These are phyloP conservation scores for Benitochromis conjunctus DNA, from an alignment of 2,113 vertebrate species.

Conservation along the genomic window DNA sequence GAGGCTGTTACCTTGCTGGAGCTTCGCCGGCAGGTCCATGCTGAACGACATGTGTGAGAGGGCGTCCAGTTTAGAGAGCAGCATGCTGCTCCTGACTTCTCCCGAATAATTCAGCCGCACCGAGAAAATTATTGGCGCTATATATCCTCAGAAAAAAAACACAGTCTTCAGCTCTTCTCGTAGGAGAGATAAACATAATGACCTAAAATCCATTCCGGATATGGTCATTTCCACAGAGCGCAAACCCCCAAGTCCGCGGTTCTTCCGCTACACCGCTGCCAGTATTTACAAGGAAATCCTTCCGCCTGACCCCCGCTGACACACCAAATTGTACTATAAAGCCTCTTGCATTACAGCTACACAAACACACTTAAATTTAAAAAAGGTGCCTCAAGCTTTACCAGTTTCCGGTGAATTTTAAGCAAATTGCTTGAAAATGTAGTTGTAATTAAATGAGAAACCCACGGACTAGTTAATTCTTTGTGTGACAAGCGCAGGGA, in stretches of 20 bases:
- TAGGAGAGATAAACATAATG: not conserved
- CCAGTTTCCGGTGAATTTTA: not conserved
- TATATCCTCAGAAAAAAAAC: not conserved
- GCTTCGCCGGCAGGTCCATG: constrained; percentile 86
- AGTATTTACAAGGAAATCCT: not conserved
- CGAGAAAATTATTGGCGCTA: not conserved
- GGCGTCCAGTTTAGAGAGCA: constrained; percentile 86
- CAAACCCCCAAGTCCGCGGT: not conserved
- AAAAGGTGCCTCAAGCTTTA: not conserved
- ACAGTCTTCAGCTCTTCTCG: not conserved
- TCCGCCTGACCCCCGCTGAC: not conserved
- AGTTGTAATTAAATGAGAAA: not conserved
- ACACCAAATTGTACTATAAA: not conserved
- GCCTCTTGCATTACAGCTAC: not conserved
- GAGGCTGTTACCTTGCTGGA: constrained; percentile 70
- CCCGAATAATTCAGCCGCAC: not conserved
- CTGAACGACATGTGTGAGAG: constrained; percentile 82
- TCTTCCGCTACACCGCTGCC: not conserved
- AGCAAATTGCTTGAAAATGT: not conserved
- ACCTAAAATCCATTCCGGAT: not conserved
- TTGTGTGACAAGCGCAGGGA: not conserved
- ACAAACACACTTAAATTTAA: not conserved
- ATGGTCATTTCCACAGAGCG: not conserved
- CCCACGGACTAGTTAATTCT: not conserved
- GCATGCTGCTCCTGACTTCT: constrained; percentile 52